Evolutionary conservation across 2,797 vertebrate species (phyloP).

Genomic region (Pseudochromis fuscus): DNA sequence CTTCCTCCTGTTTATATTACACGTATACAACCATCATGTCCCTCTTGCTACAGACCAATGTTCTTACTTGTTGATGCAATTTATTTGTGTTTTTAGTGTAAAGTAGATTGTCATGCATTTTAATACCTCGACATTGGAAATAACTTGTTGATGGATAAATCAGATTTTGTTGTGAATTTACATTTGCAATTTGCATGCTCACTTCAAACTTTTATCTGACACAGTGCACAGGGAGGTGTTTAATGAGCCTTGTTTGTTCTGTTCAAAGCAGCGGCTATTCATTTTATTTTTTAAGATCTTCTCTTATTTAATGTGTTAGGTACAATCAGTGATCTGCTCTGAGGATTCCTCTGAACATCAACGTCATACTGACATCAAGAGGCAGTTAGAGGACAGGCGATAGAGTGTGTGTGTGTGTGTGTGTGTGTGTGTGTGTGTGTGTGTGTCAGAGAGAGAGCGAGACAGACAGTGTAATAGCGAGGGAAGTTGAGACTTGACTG

Average conservation of each 20-base stretch:
- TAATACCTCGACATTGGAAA: neutral
- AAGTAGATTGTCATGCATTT: neutral
- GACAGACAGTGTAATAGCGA: neutral
- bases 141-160: neutral
- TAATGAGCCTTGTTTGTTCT: too few species aligned
- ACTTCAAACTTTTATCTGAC: neutral
- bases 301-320: constrained; percentile 1
- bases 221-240: neutral
- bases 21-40: too few species aligned
- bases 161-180: neutral
- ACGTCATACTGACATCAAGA: constrained; percentile 29
- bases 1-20: neutral
- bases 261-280: neutral
- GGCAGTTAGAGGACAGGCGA: constrained; percentile 22
- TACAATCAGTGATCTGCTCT: constrained; percentile 24
- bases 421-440: neutral
- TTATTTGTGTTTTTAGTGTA: neutral
- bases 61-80: neutral
- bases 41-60: too few species aligned
- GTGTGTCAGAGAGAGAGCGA: neutral
- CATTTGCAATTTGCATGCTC: constrained; percentile 2
- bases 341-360: constrained; percentile 32
- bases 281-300: neutral
- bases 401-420: constrained; percentile 12
- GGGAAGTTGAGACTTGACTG: constrained; percentile 14